These are phyloP conservation scores for Leptopilina myrica DNA, from an alignment of 2,888 invertebrate genomes.

Conservation along the genomic window DNA sequence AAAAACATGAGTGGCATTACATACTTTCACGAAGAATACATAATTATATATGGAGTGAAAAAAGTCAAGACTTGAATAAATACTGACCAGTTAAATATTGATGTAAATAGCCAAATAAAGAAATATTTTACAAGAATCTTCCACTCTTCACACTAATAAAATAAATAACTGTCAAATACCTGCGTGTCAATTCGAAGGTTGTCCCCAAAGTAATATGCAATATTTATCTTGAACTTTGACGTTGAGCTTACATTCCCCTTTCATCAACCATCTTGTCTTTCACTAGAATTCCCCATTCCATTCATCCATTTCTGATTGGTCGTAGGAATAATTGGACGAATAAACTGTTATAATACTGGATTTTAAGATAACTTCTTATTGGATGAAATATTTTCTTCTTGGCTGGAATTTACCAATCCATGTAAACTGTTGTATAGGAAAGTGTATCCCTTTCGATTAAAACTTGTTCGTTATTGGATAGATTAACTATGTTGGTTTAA, in stretches of 20 bases:
- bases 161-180: not conserved
- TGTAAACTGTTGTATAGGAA: no score
- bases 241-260: conserved; percentile 24
- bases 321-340: not conserved
- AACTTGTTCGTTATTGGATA: not conserved
- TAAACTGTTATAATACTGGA: not conserved
- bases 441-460: no score
- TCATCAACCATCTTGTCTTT: conserved; percentile 15
- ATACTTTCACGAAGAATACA: no score
- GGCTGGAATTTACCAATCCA: no score
- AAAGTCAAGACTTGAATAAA: not conserved
- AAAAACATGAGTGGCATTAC: no score
- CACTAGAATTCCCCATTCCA: not conserved
- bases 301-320: conserved; percentile 9
- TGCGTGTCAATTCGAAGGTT: conserved; percentile 1
- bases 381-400: not conserved
- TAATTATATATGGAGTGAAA: not conserved
- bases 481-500: not conserved
- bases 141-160: not conserved
- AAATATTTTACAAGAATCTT: not conserved
- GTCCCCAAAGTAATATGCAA: not conserved
- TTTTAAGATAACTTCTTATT: not conserved
- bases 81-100: not conserved
- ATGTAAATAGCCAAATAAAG: not conserved
- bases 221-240: conserved; percentile 18